Base-by-base conservation (phyloP, 1,140 invertebrate species). In the Myzus persicae region DNA sequence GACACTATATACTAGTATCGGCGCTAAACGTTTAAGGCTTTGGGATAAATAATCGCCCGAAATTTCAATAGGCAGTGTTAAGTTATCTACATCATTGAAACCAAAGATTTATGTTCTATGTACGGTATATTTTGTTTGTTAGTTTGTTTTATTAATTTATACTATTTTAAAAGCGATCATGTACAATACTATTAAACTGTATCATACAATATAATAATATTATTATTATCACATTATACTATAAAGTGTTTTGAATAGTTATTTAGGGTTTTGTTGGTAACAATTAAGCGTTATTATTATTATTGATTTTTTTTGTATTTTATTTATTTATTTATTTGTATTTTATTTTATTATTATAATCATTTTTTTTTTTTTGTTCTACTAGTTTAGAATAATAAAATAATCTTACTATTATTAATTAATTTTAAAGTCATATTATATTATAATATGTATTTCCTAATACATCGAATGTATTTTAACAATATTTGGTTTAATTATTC, bases 201-300 rank as follows among this genome's bases (percentile, higher is more conserved):
- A 85, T 85, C 36, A 84, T 51, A 40, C 11, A 85, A 26, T 93
- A 93, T 40, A 22, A 24, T 40, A 54, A 24, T 42, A 54, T 54
- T 59, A 90, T 90, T 91, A 92, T 46, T 92, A 92, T 82, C 46
- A 82, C 36, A 46, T 82, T 54, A 92, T 81, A 46, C 24, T 6
- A 91, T 82, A 81, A 48, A 81, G 76, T 82, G 91, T 84, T 93
- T 92, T 93, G 46, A 93, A 85, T 93, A 93, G 91, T 54, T 59
- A 44, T 93, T 93, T 93, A 93, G 91, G 91, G 91, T 93, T 93
- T 93, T 93, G 91, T 93, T 93, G 91, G 91, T 84, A 84, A 93
- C 31, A 38, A 40, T 84, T 93, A 93, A 93, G 81, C 81, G 81
- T 93, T 93, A 82, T 84, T 51, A 48, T 54, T 93, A 93, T 85